These are phyloP conservation scores for Cremastinae sp. DNA, from an alignment of 2,888 invertebrate species.

Conservation along the genomic window DNA sequence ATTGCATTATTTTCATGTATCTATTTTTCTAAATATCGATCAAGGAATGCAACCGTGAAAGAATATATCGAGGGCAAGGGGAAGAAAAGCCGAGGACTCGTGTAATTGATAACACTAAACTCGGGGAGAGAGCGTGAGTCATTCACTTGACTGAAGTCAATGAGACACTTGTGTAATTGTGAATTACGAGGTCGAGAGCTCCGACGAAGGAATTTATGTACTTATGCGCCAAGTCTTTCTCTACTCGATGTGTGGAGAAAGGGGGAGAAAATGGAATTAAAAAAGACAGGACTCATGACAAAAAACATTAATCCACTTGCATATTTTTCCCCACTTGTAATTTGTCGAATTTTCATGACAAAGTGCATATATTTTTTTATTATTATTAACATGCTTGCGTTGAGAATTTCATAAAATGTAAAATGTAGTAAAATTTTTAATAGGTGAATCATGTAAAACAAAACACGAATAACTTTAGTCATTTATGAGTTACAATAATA, in stretches of 20 bases:
- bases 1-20: background rate
- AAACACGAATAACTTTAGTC: background rate
- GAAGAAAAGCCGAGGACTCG: slow-evolving; percentile 55
- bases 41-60: background rate
- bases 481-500: no score
- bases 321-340: no score
- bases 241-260: slow-evolving; percentile 25
- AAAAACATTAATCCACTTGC: no score
- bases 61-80: slow-evolving; percentile 26
- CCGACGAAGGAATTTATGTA: slow-evolving; percentile 60
- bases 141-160: slow-evolving; percentile 74
- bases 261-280: background rate
- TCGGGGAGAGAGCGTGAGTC: slow-evolving; percentile 67
- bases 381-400: no score
- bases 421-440: no score
- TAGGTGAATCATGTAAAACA: no score
- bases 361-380: no score
- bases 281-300: slow-evolving; percentile 18
- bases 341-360: no score
- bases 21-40: no score
- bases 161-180: slow-evolving; percentile 71
- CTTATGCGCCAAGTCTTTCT: slow-evolving; percentile 8
- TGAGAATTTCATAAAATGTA: background rate
- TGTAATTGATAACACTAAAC: slow-evolving; percentile 70
- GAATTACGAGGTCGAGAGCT: slow-evolving; percentile 65